A percentile compares a stretch with the other conserved stretches of the same genome.
These are phyloP conservation scores for Arvicanthis niloticus DNA, from an alignment of 2,113 vertebrate genomes.

Conservation along the genomic window DNA sequence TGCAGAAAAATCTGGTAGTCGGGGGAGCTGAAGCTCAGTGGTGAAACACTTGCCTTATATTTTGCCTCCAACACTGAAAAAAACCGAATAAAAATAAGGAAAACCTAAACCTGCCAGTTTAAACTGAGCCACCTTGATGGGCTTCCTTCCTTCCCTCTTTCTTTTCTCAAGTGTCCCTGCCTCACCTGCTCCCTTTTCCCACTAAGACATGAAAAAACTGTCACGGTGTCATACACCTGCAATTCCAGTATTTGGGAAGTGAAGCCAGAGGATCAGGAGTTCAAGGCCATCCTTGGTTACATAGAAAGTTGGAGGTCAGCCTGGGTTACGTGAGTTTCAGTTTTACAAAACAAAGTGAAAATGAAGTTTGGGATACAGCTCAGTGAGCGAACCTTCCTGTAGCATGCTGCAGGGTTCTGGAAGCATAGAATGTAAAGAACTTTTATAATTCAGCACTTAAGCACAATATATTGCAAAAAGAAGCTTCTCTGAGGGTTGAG, in stretches of 20 bases:
- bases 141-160: neutral
- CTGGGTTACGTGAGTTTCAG: neutral
- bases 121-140: neutral
- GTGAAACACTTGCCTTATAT: neutral
- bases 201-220: neutral
- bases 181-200: neutral
- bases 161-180: neutral
- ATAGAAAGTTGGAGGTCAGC: neutral
- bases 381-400: neutral
- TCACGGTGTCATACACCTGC: neutral
- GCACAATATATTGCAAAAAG: too few species aligned
- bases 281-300: neutral
- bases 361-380: neutral
- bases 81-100: neutral
- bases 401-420: neutral
- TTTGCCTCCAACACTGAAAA: neutral
- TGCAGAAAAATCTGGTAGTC: neutral
- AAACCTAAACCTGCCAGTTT: neutral
- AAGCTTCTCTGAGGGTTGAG: too few species aligned
- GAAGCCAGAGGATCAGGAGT: neutral
- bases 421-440: neutral
- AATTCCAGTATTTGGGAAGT: neutral
- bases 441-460: neutral
- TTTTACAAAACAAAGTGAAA: neutral
- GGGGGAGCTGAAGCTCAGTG: neutral